Conservation (phyloP, 1,140 invertebrate species). For the Caenorhabditis inopinata region DNA sequence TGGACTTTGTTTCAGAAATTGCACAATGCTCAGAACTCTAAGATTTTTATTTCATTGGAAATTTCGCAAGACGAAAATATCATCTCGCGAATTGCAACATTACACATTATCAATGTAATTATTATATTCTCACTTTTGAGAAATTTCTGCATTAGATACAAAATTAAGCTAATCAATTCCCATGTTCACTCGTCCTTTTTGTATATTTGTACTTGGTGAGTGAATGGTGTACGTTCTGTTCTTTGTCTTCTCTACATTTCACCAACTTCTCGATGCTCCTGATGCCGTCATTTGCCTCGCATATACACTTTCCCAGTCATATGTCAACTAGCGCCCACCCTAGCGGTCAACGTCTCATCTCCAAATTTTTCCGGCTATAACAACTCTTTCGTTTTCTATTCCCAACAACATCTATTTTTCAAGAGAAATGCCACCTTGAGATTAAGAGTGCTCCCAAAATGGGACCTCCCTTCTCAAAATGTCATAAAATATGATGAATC, state of each 20-base stretch:
- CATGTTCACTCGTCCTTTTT: not conserved
- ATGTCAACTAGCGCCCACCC: not conserved
- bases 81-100: no score
- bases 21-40: no score
- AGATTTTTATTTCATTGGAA: no score
- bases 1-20: no score
- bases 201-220: conserved; percentile 15
- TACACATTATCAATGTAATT: no score
- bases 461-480: not conserved
- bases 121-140: not conserved
- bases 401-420: not conserved
- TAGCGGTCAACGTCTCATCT: not conserved
- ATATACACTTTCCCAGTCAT: conserved; percentile 22
- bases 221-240: not conserved
- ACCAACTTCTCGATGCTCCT: not conserved
- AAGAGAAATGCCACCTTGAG: conserved; percentile 18
- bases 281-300: not conserved
- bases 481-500: conserved; percentile 31
- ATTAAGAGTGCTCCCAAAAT: conserved; percentile 7
- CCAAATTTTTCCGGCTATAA: not conserved
- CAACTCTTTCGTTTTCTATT: not conserved
- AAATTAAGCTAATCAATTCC: conserved; percentile 9
- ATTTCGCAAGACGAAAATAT: no score
- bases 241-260: not conserved
- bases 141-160: not conserved